Conservation (phyloP, 2,113 vertebrate genomes). For the Laticauda colubrina region DNA sequence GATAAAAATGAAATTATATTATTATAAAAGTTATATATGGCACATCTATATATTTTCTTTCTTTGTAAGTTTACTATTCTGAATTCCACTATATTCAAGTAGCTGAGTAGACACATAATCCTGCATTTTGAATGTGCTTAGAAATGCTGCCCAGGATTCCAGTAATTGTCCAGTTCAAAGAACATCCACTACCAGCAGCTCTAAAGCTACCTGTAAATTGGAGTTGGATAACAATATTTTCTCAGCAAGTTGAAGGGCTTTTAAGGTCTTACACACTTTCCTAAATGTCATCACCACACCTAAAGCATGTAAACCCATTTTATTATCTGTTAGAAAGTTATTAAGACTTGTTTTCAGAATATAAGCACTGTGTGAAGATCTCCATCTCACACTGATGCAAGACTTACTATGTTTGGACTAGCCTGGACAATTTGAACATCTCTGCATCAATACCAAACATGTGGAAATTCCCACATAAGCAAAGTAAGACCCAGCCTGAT, state of each 20-base stretch:
- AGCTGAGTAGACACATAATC: neutral
- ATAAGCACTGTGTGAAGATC: neutral
- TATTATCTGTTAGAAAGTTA: neutral
- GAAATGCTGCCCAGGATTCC: neutral
- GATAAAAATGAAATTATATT: neutral
- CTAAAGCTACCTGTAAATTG: neutral
- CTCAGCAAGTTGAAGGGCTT: neutral
- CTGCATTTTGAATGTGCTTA: neutral
- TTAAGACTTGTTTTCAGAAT: neutral
- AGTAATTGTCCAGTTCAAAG: neutral
- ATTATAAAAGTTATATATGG: constrained; percentile 10
- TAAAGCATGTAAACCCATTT: neutral
- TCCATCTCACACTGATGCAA: neutral
- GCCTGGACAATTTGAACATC: neutral
- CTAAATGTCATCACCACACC: neutral
- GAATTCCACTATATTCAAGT: constrained; percentile 26
- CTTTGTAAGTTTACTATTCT: constrained; percentile 35
- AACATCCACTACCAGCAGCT: neutral
- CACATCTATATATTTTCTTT: constrained; percentile 7
- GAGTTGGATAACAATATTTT: neutral
- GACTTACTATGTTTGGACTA: neutral
- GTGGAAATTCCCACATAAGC: neutral
- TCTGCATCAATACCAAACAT: neutral
- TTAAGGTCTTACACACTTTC: neutral
- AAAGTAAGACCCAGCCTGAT: neutral